Evolutionary conservation across 2,113 vertebrate genomes (phyloP).

Genomic region (Bothrops jararaca): DNA sequence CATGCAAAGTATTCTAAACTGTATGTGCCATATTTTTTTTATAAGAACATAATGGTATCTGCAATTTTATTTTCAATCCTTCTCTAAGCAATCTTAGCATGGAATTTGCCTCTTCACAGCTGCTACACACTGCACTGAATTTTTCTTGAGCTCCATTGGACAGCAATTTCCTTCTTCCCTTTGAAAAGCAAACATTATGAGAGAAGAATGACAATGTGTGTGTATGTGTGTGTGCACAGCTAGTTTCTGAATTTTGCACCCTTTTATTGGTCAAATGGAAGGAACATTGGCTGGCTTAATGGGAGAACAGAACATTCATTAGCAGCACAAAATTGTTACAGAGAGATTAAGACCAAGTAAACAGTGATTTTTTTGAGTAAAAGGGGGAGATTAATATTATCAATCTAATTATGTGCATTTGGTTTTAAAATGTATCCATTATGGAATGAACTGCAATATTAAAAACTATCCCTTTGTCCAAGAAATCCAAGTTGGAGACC

Average conservation of each 20-base stretch:
- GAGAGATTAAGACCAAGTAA: background rate
- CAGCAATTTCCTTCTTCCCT: background rate
- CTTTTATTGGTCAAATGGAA: background rate
- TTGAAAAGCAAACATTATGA: background rate
- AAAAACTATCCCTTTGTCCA: background rate
- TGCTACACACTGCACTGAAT: background rate
- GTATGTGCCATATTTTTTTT: background rate
- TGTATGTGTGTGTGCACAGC: background rate
- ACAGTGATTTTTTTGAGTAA: background rate
- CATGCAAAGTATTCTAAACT: background rate
- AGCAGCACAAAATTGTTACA: background rate
- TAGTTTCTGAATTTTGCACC: background rate
- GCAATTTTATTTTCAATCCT: background rate
- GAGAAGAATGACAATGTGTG: background rate
- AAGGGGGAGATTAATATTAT: background rate
- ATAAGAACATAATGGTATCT: background rate
- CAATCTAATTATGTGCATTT: rapidly evolving
- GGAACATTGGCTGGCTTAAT: background rate
- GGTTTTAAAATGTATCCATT: background rate
- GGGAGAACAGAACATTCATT: background rate
- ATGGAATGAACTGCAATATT: background rate
- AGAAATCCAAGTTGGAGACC: background rate
- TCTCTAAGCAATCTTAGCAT: background rate
- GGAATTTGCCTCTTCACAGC: background rate
- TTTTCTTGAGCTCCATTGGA: background rate